A percentile compares a stretch with the other conserved stretches of the same genome.
Evolutionary conservation across 2,797 vertebrate genomes (phyloP).

Genomic region (Corythornis leucogaster): DNA sequence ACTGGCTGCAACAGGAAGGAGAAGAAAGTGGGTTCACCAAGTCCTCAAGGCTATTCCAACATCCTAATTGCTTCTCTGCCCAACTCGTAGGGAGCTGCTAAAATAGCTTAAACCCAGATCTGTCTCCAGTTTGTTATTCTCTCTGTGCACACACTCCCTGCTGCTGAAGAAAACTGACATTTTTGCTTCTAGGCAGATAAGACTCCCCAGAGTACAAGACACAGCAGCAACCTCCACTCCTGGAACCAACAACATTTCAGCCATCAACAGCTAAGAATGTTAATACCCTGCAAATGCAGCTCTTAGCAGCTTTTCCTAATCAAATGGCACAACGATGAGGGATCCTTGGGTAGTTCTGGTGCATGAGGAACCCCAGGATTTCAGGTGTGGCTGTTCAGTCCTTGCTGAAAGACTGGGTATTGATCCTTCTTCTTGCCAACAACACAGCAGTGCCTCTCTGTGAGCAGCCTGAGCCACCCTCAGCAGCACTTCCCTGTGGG

Average conservation of each 20-base stretch:
- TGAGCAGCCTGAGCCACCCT: rapidly evolving
- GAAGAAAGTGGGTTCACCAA: slow-evolving; percentile 34
- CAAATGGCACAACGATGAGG: background rate
- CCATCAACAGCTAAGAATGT: slow-evolving; percentile 55
- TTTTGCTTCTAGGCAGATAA: slow-evolving; percentile 51
- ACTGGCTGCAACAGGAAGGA: background rate
- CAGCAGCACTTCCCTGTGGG: background rate
- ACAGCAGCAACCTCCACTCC: slow-evolving; percentile 29
- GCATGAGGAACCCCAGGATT: background rate
- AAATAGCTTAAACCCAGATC: slow-evolving; percentile 28
- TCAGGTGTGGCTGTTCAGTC: background rate
- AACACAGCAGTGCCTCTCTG: background rate
- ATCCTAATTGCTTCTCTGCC: background rate
- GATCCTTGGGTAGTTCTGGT: background rate
- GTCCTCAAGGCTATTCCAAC: slow-evolving; percentile 33
- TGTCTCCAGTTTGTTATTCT: slow-evolving; percentile 20
- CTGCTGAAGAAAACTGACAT: slow-evolving; percentile 16
- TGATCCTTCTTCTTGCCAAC: background rate
- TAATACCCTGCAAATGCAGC: slow-evolving; percentile 49
- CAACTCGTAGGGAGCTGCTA: slow-evolving; percentile 11
- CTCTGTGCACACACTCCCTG: background rate
- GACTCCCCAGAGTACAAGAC: slow-evolving; percentile 19
- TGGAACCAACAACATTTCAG: slow-evolving; percentile 39
- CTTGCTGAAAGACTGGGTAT: background rate
- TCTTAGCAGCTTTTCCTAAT: slow-evolving; percentile 61